Evolutionary conservation across 2,888 invertebrate genomes (phyloP), one percentile per base, ranked within the genome.

Genomic region (Aplocera efformata): DNA sequence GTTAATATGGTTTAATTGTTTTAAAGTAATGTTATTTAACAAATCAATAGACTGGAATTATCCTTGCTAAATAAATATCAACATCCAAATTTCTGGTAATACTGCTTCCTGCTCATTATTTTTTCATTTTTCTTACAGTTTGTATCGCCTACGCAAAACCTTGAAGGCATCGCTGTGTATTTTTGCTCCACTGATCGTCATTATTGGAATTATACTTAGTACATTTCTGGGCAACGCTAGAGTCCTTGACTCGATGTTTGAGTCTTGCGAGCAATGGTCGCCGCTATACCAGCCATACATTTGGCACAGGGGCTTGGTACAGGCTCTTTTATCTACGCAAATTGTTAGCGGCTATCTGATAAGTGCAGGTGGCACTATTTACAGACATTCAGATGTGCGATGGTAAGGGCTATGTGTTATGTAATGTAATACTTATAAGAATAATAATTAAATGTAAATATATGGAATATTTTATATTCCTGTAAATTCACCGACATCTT

Each of bases 221-320:
- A 77, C 75, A 63, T 82, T 89, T 63, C 71, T 83, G 39, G 67
- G 81, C 30, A 50, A 77, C 53, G 51, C 67, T 41, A 47, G 73
- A 53, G 76, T 74, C 32, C 39, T 80, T 37, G 54, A 70, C 56
- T 44, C 68, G 8, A 50, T 84, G 68, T 67, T 84, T 62, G 67
- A 82, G 60, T 78, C 88, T 63, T 78, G 79, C 56, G 70, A 81
- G 61, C 69, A 77, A 63, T 86, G 88, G 88, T 50, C 59, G 32
- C 68, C 77, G 36, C 50, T 86, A 6, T 59, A 66, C 1, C 66
- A 82, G 40, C 84, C 86, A 0, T 73, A 74, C 17, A 77, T 88
- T 48, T 92, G 92, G 92, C 91, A 91, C 60, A 91, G 90, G 54
- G 90, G 91, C 0, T 71, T 90, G 49, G 89, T 92, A 22, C 92